Evolutionary conservation across 2,888 invertebrate genomes (phyloP), one percentile per base, ranked within the genome.

Genomic region (Heliconius sara): DNA sequence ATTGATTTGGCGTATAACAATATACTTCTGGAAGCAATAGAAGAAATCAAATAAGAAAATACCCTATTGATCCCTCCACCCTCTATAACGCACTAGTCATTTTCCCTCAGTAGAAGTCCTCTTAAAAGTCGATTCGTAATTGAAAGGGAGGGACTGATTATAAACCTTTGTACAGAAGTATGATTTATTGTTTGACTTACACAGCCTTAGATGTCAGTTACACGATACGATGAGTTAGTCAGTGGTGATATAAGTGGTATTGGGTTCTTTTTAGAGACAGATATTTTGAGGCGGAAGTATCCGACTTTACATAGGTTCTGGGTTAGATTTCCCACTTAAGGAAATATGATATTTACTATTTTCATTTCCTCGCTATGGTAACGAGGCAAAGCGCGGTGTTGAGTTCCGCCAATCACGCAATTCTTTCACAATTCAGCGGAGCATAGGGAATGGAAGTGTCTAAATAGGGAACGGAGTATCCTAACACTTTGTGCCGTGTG

Each of bases 161-260:
- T 65, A 65, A 43, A 25, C 39, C 65, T 43, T 10, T 22, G 27
- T 65, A 43, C 19, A 75, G 75, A 63, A 75, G 25, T 27, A 27
- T 63, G 74, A 65, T 75, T 75, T 65, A 65, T 75, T 74, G 63
- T 74, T 74, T 75, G 75, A 60, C 65, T 63, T 65, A 63, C 63
- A 65, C 65, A 65, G 27, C 75, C 75, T 75, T 39, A 65, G 63
- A 75, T 27, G 75, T 65, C 75, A 75, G 27, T 43, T 75, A 43
- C 75, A 75, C 43, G 65, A 27, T 25, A 39, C 25, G 65, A 75
- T 74, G 9, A 65, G 34, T 63, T 13, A 16, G n/a, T 60, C 60
- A 22, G 22, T 39, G 0, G 39, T 25, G 72, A 34, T 52, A 27
- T 19, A 52, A 57, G 12, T 57, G 25, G 25, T 72, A 52, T 52